Evolutionary conservation across 2,888 invertebrate species (phyloP).

Genomic region (Euplexia lucipara): DNA sequence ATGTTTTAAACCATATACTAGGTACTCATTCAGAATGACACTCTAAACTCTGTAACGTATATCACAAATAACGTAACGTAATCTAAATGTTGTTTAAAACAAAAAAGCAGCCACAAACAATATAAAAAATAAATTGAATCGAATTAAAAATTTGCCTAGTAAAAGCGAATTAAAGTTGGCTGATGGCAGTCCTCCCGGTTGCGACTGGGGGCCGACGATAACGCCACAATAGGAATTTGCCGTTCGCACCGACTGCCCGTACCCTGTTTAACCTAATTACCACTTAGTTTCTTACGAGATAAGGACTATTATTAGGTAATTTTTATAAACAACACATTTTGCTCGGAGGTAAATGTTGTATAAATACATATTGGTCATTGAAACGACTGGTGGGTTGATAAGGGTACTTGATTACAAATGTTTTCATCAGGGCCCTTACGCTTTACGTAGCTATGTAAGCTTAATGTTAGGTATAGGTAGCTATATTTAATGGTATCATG

Average conservation of each 20-base stretch:
- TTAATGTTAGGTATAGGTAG: not conserved
- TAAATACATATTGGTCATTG: slow-evolving; percentile 55
- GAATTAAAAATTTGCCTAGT: slow-evolving; percentile 85
- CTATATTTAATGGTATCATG: not conserved
- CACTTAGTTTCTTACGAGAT: slow-evolving; percentile 73
- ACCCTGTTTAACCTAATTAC: slow-evolving; percentile 80
- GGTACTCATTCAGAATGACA: too few species aligned
- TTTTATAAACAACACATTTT: slow-evolving; percentile 65
- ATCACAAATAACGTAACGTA: too few species aligned
- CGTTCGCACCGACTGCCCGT: slow-evolving; percentile 80
- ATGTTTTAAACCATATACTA: too few species aligned
- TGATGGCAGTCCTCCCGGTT: slow-evolving; percentile 73
- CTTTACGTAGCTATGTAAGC: not conserved
- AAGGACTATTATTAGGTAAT: slow-evolving; percentile 77
- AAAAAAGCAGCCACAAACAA: slow-evolving; percentile 48
- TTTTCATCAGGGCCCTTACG: slow-evolving; percentile 22
- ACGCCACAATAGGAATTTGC: slow-evolving; percentile 87
- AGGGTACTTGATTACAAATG: slow-evolving; percentile 50
- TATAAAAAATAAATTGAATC: slow-evolving; percentile 69
- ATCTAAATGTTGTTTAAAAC: slow-evolving; percentile 12
- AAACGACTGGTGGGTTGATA: slow-evolving; percentile 45
- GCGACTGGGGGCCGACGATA: slow-evolving; percentile 84
- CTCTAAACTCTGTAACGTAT: too few species aligned
- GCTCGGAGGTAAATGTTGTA: slow-evolving; percentile 56
- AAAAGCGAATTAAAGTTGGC: slow-evolving; percentile 87